Evolutionary conservation across 1,140 invertebrate genomes (phyloP), one percentile per base, ranked within the genome.

Genomic region (Drosophila bocki): DNA sequence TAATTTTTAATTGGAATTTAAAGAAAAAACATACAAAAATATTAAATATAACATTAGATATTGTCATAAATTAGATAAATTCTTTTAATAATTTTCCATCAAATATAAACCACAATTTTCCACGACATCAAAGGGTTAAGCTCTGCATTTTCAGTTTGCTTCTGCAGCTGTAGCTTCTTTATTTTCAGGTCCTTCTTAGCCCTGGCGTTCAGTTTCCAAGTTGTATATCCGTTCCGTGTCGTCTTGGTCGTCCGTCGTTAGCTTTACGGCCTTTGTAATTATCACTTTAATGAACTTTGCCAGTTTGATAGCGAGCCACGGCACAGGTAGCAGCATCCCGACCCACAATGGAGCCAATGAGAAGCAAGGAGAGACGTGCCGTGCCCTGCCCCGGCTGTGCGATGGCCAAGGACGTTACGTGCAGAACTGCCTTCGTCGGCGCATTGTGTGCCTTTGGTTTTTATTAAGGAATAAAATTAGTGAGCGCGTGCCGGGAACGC

Each of bases 391-490:
- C 17, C n/a, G 48, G 45, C 19, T 7, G 13, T 13, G 12, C 3
- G 50, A 13, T 6, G 22, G 13, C 42, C 62, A 44, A 45, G 54
- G 56, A 35, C 45, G 39, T 32, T 74, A 74, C 70, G 70, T 74
- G 70, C 69, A 50, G 12, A 50, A 59, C 45, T 39, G 53, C 33
- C 68, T 22, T 50, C 45, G 62, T 62, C 22, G 58, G 68, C 61
- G 69, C 63, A 63, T 68, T 68, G 48, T 77, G 59, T 57, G 74
- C 48, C 82, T 71, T 71, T 68, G 70, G 68, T 81, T 88, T 90
- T 88, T 88, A 88, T 88, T 90, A 88, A 81, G 85, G 84, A 90
- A 88, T 88, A 88, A 88, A 88, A 88, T 88, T 88, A 90, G 84
- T 88, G 68, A 84, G 80, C 77, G 80, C 84, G 84, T 87, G 84